Evolutionary conservation across 2,888 invertebrate species (phyloP).

Genomic region (Protophormia terraenovae): DNA sequence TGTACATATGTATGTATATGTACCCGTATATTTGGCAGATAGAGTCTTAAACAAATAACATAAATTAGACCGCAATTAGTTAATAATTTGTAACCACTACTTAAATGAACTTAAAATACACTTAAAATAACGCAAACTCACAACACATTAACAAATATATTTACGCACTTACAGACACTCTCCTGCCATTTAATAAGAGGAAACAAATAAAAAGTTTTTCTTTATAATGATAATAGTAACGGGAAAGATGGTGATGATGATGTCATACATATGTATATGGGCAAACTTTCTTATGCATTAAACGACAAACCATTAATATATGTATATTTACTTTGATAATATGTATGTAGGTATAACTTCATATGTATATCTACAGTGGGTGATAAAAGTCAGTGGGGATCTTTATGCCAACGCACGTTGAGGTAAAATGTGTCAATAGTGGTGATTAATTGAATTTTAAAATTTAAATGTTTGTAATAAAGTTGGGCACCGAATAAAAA

Average conservation of each 20-base stretch:
- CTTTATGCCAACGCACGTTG: no score
- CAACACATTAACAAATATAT: background rate
- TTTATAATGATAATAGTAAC: background rate
- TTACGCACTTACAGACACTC: background rate
- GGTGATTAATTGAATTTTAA: no score
- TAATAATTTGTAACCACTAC: slow-evolving; percentile 66
- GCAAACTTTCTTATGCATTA: background rate
- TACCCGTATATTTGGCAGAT: background rate
- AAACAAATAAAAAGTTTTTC: slow-evolving; percentile 5
- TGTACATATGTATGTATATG: background rate
- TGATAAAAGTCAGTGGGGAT: no score
- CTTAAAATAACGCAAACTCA: slow-evolving; percentile 19
- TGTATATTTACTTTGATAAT: no score
- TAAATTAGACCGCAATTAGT: slow-evolving; percentile 67
- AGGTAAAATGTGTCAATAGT: no score
- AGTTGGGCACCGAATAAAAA: no score
- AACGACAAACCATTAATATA: no score
- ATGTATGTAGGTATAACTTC: no score
- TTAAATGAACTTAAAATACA: slow-evolving; percentile 64
- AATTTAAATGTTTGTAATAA: no score
- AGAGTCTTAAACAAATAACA: slow-evolving; percentile 56
- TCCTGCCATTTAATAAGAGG: background rate
- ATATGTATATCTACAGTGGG: no score
- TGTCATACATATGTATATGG: slow-evolving; percentile 10
- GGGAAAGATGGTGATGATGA: slow-evolving; percentile 5